These are phyloP conservation scores for Venustaconcha ellipsiformis DNA, from an alignment of 1,140 invertebrate genomes.

Conservation along the genomic window DNA sequence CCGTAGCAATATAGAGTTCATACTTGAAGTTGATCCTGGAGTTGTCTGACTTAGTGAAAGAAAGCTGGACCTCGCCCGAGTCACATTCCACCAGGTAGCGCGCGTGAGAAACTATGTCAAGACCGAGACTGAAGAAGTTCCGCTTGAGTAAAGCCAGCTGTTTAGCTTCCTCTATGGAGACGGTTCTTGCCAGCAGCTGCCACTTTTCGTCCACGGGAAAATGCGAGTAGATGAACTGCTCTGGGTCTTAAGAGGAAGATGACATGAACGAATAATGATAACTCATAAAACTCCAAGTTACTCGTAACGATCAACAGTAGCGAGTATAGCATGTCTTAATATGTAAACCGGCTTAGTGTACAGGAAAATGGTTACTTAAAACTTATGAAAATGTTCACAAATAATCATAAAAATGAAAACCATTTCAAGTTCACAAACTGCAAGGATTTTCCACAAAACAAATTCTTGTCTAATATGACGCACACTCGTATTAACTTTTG, in stretches of 20 bases:
- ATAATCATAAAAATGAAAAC: too few relatives aligned
- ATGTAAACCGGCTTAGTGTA: too few relatives aligned
- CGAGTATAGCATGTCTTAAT: too few relatives aligned
- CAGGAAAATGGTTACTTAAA: too few relatives aligned
- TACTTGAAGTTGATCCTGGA: conserved; percentile 41
- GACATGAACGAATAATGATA: too few relatives aligned
- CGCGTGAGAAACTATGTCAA: conserved; percentile 39
- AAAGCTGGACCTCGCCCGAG: conserved; percentile 30
- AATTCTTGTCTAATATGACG: too few relatives aligned
- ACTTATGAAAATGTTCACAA: too few relatives aligned
- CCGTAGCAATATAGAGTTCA: conserved; percentile 39
- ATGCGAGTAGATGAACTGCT: conserved; percentile 71
- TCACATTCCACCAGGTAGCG: conserved; percentile 32
- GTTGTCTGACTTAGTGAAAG: conserved; percentile 30
- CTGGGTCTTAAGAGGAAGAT: conserved; percentile 61
- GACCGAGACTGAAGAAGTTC: conserved; percentile 43
- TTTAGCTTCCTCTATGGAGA: conserved; percentile 45
- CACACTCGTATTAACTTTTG: too few relatives aligned
- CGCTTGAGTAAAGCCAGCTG: conserved; percentile 39
- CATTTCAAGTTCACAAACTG: too few relatives aligned
- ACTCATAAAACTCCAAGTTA: too few relatives aligned
- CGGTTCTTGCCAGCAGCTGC: conserved; percentile 44
- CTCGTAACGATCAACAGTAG: too few relatives aligned
- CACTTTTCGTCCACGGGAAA: conserved; percentile 68
- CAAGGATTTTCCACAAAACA: too few relatives aligned